Percentiles rank a stretch among this genome's conserved stretches.
phyloP scores from a whole-genome alignment of 2,888 invertebrate genomes.

The Aromia moschata region DNA sequence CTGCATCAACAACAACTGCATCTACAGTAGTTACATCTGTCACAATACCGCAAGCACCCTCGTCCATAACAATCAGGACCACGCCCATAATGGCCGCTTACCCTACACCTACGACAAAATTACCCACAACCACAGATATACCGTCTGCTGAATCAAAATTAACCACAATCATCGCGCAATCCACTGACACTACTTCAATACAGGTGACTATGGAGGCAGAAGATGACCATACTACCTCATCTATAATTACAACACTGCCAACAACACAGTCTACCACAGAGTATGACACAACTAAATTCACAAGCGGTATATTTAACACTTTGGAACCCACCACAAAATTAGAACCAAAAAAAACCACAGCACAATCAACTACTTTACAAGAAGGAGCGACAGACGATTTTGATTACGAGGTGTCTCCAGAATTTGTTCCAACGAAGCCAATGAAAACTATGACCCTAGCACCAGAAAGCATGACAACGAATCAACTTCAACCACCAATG shows the following conservation, averaged over 20 bases:
- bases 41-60: neutral
- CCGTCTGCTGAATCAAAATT: slow-evolving; percentile 4
- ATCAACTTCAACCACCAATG: slow-evolving; percentile 57
- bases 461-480: slow-evolving; percentile 31
- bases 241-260: no score
- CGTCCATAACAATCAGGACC: neutral
- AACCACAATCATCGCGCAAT: neutral
- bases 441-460: slow-evolving; percentile 31
- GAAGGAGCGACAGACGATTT: slow-evolving; percentile 15
- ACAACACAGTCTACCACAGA: no score
- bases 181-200: slow-evolving; percentile 11
- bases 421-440: slow-evolving; percentile 30
- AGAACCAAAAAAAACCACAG: no score
- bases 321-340: no score
- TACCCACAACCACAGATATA: slow-evolving; percentile 4
- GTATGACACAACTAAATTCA: no score
- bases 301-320: no score
- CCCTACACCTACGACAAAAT: slow-evolving; percentile 3
- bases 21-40: neutral
- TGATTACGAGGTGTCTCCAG: slow-evolving; percentile 7
- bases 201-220: slow-evolving; percentile 11
- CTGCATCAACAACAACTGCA: slow-evolving; percentile 28
- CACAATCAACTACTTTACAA: neutral
- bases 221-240: no score
- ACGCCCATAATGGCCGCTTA: neutral